Conservation (phyloP, 2,888 invertebrate species). For the Ornithoptera alexandrae region DNA sequence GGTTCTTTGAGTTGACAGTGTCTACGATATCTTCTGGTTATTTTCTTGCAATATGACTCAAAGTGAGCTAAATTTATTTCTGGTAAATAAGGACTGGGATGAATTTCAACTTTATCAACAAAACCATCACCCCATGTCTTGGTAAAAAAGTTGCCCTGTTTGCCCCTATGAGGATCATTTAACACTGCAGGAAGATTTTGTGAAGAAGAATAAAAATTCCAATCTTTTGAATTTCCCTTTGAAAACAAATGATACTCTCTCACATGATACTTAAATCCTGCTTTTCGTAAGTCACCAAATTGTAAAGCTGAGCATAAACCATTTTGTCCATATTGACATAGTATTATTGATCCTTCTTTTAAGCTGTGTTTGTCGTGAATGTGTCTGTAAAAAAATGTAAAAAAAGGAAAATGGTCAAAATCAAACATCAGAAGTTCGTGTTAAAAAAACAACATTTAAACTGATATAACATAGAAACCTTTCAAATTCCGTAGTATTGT, state of each 20-base stretch:
- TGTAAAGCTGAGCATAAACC: conserved; percentile 92
- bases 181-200: conserved; percentile 97
- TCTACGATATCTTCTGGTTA: conserved; percentile 83
- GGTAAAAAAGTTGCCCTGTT: conserved; percentile 95
- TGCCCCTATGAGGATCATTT: conserved; percentile 96
- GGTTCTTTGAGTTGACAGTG: conserved; percentile 80
- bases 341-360: conserved; percentile 90
- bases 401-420: conserved; percentile 16
- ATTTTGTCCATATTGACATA: conserved; percentile 93
- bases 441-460: not conserved
- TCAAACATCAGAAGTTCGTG: not conserved
- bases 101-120: conserved; percentile 88
- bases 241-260: conserved; percentile 81
- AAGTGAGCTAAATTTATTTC: conserved; percentile 92
- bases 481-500: conserved; percentile 80
- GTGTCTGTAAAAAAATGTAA: conserved; percentile 80
- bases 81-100: conserved; percentile 89
- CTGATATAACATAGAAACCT: conserved; percentile 61
- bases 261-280: conserved; percentile 93
- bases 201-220: conserved; percentile 94
- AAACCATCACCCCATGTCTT: conserved; percentile 99
- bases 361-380: conserved; percentile 89
- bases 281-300: conserved; percentile 92
- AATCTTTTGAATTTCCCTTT: conserved; percentile 75
- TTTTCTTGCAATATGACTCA: conserved; percentile 90